Conservation (phyloP, 2,888 invertebrate species). For the Rhingia rostrata region DNA sequence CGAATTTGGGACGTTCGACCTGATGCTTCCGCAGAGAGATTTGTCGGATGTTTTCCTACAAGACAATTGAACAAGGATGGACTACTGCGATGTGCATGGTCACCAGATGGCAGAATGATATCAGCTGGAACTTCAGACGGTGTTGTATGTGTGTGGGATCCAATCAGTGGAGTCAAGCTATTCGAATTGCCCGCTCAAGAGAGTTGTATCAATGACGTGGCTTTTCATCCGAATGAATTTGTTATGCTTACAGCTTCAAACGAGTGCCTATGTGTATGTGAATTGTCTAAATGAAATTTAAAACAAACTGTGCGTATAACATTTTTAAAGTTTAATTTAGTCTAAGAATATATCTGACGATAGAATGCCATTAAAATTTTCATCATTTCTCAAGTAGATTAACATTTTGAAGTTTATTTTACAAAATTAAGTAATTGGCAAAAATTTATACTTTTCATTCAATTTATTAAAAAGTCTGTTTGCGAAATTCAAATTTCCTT, state of each 20-base stretch:
- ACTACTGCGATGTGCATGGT: conserved; percentile 83
- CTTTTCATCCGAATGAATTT: conserved; percentile 96
- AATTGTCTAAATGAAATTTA: conserved; percentile 80
- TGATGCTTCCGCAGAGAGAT: not conserved
- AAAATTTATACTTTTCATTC: too few species aligned
- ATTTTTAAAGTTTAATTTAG: too few species aligned
- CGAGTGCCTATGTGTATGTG: conserved; percentile 96
- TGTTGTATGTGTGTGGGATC: conserved; percentile 89
- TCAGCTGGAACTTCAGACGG: conserved; percentile 82
- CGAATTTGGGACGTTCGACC: conserved; percentile 92
- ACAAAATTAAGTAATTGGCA: too few species aligned
- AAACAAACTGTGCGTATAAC: too few species aligned
- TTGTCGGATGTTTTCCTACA: conserved; percentile 3
- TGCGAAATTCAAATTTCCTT: too few species aligned
- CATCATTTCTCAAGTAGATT: too few species aligned
- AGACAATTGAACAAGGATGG: not conserved
- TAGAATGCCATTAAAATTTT: too few species aligned
- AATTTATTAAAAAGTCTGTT: too few species aligned
- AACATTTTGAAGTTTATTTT: too few species aligned
- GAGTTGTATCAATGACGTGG: conserved; percentile 97
- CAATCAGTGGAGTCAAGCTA: conserved; percentile 91
- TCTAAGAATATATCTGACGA: too few species aligned
- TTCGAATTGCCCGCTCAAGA: conserved; percentile 98
- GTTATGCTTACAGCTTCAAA: conserved; percentile 96
- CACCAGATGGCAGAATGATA: conserved; percentile 89